Conservation (phyloP, 2,797 vertebrate genomes). For the Columba guinea region DNA sequence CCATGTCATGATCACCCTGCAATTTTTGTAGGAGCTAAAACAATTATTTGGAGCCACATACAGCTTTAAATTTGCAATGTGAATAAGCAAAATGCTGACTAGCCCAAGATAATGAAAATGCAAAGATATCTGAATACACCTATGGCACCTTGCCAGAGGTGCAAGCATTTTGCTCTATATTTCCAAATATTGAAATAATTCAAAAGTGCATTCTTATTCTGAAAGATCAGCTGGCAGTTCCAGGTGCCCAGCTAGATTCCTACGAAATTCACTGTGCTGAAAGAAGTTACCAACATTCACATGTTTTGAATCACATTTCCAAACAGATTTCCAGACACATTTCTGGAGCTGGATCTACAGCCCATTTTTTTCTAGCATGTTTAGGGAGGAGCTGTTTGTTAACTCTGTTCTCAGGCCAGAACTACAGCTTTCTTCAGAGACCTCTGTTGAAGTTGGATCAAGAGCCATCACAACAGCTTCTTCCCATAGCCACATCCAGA, state of each 20-base stretch:
- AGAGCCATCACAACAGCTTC: not conserved
- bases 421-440: not conserved
- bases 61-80: not conserved
- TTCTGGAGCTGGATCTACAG: not conserved
- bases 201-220: not conserved
- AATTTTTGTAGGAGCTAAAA: not conserved
- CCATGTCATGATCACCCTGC: not conserved
- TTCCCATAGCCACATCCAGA: not conserved
- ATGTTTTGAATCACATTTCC: not conserved
- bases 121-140: not conserved
- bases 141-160: not conserved
- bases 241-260: not conserved
- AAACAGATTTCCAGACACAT: not conserved
- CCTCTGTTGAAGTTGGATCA: not conserved
- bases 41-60: not conserved
- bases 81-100: not conserved
- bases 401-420: not conserved
- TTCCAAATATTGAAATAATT: not conserved
- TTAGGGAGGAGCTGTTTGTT: not conserved
- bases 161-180: not conserved
- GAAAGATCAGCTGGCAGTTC: not conserved
- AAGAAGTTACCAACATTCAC: not conserved
- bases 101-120: not conserved
- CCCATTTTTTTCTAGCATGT: not conserved
- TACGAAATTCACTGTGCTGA: not conserved